Evolutionary conservation across 2,888 invertebrate genomes (phyloP), one percentile per base, ranked within the genome.

Genomic region (Eristalis intricaria): DNA sequence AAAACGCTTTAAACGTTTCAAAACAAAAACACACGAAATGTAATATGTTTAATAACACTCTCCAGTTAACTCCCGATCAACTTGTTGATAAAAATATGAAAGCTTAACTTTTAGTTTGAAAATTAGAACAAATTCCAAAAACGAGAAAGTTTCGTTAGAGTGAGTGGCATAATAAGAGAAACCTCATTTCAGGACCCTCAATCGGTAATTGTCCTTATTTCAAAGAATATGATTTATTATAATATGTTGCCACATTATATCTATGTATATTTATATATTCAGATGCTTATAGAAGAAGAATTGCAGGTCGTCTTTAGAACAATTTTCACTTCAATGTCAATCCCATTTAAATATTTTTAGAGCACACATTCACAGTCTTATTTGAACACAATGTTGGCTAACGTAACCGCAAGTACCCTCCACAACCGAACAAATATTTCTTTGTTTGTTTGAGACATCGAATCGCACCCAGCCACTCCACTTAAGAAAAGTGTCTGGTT

Each of bases 381-480:
- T 50, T 50, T 50, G 19, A 50, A 50, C 19, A 50, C 1, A 19
- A 50, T 19, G 19, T 50, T 8, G 70, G 35, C 63, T 43, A 73
- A 32, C 38, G 38, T 38, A 38, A 38, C 38, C 13, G 10, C 32
- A 38, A 50, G 7, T 50, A 19, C 61, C 11, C 63, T 56, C 65
- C 13, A n/a, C 68, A 61, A 15, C 23, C 71, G 58, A 80, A 68
- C 29, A 75, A 84, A 84, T 76, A 71, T 38, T 38, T 38, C 64
- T 69, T 56, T 75, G 56, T 84, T 84, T 80, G 40, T 11, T 26
- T 4, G 26, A 70, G 58, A 65, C 65, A 70, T 84, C 64, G 70
- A 69, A 75, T 71, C 70, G 35, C 69, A 66, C 71, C 70, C 74
- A 56, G 56, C 15, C 64, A 50, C 56, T 78, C 29, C 69, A 76